Evolutionary conservation across 2,888 invertebrate species (phyloP).

Genomic region (Pandemis heparana): DNA sequence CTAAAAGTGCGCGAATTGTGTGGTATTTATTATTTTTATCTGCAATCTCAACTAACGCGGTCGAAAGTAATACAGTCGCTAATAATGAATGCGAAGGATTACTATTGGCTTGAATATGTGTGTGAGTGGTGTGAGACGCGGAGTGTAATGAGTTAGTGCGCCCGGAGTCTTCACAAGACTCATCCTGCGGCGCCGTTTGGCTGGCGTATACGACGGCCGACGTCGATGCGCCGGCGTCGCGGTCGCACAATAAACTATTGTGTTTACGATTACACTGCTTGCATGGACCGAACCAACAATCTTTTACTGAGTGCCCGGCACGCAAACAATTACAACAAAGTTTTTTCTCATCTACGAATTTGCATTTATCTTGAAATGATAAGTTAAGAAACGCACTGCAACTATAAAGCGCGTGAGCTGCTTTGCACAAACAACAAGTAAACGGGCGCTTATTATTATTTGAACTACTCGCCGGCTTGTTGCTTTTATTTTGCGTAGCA

Average conservation of each 20-base stretch:
- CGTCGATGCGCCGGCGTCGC: neutral
- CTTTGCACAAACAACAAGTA: neutral
- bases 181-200: conserved; percentile 8
- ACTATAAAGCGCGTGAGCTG: neutral
- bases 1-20: conserved; percentile 44
- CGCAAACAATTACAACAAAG: neutral
- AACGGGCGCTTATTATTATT: conserved; percentile 34
- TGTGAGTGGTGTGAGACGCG: neutral
- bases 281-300: conserved; percentile 44
- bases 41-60: conserved; percentile 39
- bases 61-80: conserved; percentile 45
- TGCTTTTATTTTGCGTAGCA: conserved; percentile 38
- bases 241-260: neutral
- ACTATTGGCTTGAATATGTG: conserved; percentile 5
- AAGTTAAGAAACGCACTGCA: neutral
- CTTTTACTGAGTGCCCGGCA: neutral
- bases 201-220: neutral
- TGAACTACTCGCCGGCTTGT: conserved; percentile 8
- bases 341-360: neutral
- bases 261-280: too few species aligned
- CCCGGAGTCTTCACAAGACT: too few species aligned
- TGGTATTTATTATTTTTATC: conserved; percentile 39
- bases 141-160: too few species aligned
- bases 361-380: neutral
- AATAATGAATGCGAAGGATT: conserved; percentile 34